Evolutionary conservation across 2,113 vertebrate genomes (phyloP), one percentile per base, ranked within the genome.

Genomic region (Embiotoca jacksoni): DNA sequence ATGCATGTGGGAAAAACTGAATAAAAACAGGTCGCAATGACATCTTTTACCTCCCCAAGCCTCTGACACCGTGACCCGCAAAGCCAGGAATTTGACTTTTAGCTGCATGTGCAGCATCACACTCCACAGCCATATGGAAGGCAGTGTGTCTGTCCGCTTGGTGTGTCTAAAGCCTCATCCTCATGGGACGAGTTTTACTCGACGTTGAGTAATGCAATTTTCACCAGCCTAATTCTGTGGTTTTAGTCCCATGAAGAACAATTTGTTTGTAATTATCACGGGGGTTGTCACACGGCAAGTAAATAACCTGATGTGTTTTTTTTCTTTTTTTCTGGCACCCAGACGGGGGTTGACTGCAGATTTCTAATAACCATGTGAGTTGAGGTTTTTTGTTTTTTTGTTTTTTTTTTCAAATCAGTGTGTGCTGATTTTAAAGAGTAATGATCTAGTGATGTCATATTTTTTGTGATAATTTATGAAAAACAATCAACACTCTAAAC

Each of bases 121-220:
- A 32, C 52, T 39, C 36, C 30, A 37, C 74, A 61, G 58, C 52
- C 86, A 84, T 70, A 81, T 85, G 79, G 81, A 64, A 30, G 49
- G 23, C 46, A 52, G 36, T 30, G 46, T 60, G 70, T 33, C 61
- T 50, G 54, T 52, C 63, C 50, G 64, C 30, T n/a, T 41, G 35
- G 2, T 68, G 63, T 63, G 74, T 61, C 63, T 37, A 41, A 57
- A 75, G 62, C 49, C 8, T 36, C 1, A 7, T 70, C 75, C 71
- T 72, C 39, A 47, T 72, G 81, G 69, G 66, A 37, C 8, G 35
- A 47, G 52, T 80, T 61, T 58, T 49, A 63, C 67, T 75, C n/a
- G 0, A n/a, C 77, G 31, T 55, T 8, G 11, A 60, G 37, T 78
- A 56, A 73, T 55, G 57, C 46, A 4, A 33, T 74, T 80, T 64